Base-by-base conservation (phyloP, 2,888 invertebrate species). In the Agonopterix heracliana region DNA sequence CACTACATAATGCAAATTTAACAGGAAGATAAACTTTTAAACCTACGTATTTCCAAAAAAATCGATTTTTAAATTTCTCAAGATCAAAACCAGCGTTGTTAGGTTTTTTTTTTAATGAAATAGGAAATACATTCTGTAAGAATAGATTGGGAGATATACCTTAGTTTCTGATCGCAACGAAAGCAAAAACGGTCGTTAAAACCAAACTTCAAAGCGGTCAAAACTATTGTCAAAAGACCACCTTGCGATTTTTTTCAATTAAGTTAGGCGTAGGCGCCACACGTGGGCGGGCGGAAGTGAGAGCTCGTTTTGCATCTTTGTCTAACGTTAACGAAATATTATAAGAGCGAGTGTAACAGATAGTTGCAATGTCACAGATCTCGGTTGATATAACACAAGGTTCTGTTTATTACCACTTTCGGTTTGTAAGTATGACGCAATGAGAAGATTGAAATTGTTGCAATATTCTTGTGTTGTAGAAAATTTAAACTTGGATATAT, bases 221-320 rank as follows among this genome's bases (percentile, higher is more conserved):
- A 41, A 40, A 11, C 12, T 67, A 80, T 74, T 75, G 78, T 70
- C 63, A 66, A 66, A 71, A 73, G 78, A 78, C 74, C 76, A 76
- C 74, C 74, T 81, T 67, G 85, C 82, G 69, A 78, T 80, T 80
- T 80, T 74, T 74, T 50, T 45, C 46, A 74, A 70, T 74, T 77
- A 81, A 81, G 80, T 75, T 70, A 70, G 60, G 84, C 84, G 86
- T 86, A 74, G 86, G 85, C 71, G 74, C 79, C 75, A 73, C 71
- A 65, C 78, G 86, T 88, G 75, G 88, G 88, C 85, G 87, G 86
- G 78, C 88, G 87, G 88, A 88, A 88, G 87, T 86, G 84, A 87
- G 85, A 87, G 87, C 81, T 71, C 65, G 66, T 69, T 66, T 64
- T 59, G 65, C 68, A 58, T 85, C 86, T 74, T 79, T 78, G 71